Base-by-base conservation (phyloP, 2,113 vertebrate genomes). In the Bagarius yarrelli region DNA sequence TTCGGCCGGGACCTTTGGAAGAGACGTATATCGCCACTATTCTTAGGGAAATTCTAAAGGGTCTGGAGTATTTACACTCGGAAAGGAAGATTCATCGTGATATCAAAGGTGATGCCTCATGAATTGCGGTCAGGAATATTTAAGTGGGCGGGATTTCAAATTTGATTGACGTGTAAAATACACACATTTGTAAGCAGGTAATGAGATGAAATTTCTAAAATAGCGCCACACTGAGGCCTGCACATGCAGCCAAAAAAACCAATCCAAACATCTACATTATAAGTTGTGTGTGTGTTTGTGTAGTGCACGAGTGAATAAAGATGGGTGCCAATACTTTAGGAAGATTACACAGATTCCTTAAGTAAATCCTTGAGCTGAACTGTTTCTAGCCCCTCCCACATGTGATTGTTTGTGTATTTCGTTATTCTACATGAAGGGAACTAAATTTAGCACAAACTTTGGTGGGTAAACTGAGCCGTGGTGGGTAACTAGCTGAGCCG, bases 81-180 rank as follows among this genome's bases (percentile, higher is more conserved):
- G 98, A 99, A 79, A 94, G 98, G 89, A 99, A 99, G 92, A 99
- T 99, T 88, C 98, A 99, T 89, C 93, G 98, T 74, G 98, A 99
- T 81, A 99, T 99, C 86, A 99, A 99, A 97, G 98, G 98, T 99
- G 79, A 80, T 8, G 13, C 11, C n/a, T 23, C 25, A 2, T 30
- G 47, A 57, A 61, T 19, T 47, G 44, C 44, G 4, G n/a, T 59
- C 9, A 23, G n/a, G 25, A 59, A 25, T 27, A 12, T 59, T 14
- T 25, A 25, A 66, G 2, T 36, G 30, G 21, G 66, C 2, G 23
- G 36, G 36, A 69, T 69, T 69, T 23, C 0, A 8, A 69, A 44
- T 69, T 69, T 44, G 19, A 44, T 44, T 67, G 36, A 34, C 21
- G 9, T 40, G 9, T 34, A 16, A 64, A 64, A 64, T 12, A 64